Percentiles rank a stretch among this genome's conserved stretches.
Conservation (phyloP, 2,888 invertebrate genomes). For the Entomobrya proxima region DNA sequence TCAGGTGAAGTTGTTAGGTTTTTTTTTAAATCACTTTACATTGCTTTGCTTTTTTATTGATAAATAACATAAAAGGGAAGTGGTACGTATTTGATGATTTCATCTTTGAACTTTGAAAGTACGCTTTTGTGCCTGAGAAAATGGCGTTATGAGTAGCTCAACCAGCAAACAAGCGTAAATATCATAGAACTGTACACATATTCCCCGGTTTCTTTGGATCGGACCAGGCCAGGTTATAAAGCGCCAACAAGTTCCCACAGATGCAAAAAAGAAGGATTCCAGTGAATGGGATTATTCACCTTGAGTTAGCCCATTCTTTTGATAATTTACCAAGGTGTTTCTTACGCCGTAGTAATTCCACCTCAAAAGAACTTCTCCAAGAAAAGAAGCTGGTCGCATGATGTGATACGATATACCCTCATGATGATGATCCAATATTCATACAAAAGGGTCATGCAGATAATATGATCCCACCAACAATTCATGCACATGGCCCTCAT, state of each 20-base stretch:
- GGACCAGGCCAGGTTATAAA: slow-evolving; percentile 3
- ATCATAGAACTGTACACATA: neutral
- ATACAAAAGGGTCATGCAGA: slow-evolving; percentile 1
- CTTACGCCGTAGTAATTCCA: slow-evolving; percentile 24
- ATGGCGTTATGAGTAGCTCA: neutral
- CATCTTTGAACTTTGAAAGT: slow-evolving; percentile 15
- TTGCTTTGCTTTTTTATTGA: slow-evolving; percentile 26
- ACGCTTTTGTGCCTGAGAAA: slow-evolving; percentile 6
- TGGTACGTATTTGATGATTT: slow-evolving; percentile 28
- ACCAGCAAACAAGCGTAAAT: neutral
- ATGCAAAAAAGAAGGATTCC: slow-evolving; percentile 47
- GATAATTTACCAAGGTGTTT: slow-evolving; percentile 59
- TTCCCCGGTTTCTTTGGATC: neutral
- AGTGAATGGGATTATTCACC: slow-evolving; percentile 64
- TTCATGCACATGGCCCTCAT: neutral
- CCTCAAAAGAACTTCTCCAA: slow-evolving; percentile 25
- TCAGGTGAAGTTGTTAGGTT: neutral
- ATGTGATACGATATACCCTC: neutral
- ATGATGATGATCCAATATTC: slow-evolving; percentile 36
- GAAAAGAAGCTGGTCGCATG: slow-evolving; percentile 5
- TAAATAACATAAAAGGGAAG: slow-evolving; percentile 36
- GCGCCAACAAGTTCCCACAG: slow-evolving; percentile 60
- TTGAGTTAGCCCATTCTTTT: slow-evolving; percentile 59
- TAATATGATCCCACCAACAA: neutral
- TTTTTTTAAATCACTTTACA: slow-evolving; percentile 18